phyloP scores from a whole-genome alignment of 2,888 invertebrate species.

The Crepidodera aurea region DNA sequence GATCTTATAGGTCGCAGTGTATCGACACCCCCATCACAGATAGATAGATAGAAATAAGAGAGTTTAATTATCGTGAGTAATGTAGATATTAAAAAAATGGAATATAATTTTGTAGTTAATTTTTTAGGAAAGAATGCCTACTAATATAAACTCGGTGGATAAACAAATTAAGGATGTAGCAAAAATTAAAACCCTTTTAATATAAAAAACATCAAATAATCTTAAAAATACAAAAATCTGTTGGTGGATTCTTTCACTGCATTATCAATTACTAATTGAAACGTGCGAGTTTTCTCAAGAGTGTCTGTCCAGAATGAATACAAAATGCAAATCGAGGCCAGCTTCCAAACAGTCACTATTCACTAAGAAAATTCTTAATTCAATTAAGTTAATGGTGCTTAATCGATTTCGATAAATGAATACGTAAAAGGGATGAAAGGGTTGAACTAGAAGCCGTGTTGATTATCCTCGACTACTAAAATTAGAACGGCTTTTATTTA shows the following conservation, averaged over 20 bases:
- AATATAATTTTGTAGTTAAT: no score
- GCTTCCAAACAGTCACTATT: neutral
- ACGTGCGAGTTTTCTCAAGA: neutral
- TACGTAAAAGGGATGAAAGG: neutral
- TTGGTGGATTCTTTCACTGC: neutral
- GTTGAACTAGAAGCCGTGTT: neutral
- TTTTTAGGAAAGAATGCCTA: no score
- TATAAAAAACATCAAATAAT: no score
- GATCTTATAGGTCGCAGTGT: no score
- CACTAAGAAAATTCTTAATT: constrained; percentile 16
- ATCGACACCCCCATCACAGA: no score
- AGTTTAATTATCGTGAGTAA: no score
- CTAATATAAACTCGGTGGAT: no score
- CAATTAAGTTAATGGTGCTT: constrained; percentile 21
- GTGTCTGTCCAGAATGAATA: neutral
- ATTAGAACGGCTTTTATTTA: neutral
- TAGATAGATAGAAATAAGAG: no score
- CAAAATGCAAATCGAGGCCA: neutral
- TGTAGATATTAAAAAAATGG: no score
- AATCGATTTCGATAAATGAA: constrained; percentile 19
- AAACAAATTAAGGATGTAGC: no score
- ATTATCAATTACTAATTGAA: neutral
- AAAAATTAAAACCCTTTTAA: no score
- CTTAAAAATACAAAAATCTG: neutral
- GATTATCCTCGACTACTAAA: neutral